phyloP scores from a whole-genome alignment of 2,797 vertebrate species.

The Catharus ustulatus region DNA sequence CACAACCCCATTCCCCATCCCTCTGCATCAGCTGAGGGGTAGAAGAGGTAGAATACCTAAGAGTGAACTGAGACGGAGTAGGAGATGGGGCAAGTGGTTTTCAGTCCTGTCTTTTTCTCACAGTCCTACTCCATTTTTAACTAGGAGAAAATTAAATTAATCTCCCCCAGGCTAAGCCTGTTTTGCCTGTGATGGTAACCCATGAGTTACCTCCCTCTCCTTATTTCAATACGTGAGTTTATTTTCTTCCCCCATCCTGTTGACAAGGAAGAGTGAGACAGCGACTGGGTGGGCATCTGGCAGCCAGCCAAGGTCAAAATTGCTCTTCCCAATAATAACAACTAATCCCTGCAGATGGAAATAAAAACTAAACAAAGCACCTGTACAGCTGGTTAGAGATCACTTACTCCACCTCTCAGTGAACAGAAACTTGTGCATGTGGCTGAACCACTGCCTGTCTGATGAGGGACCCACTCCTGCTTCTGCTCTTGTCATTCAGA shows the following conservation, averaged over 20 bases:
- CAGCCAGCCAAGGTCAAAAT: background rate
- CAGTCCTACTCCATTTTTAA: background rate
- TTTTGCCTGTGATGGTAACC: background rate
- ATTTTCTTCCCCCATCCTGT: background rate
- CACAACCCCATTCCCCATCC: background rate
- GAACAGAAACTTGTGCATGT: background rate
- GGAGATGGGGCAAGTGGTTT: background rate
- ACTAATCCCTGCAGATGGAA: background rate
- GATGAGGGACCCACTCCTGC: background rate
- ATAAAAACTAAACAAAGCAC: background rate
- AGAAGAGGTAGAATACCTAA: background rate
- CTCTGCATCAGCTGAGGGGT: rapidly evolving
- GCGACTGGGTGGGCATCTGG: rapidly evolving
- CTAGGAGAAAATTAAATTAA: background rate
- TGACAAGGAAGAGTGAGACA: background rate
- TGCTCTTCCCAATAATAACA: rapidly evolving
- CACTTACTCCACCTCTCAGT: background rate
- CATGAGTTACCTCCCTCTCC: background rate
- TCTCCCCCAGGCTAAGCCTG: background rate
- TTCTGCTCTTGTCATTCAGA: background rate
- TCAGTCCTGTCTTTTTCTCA: background rate
- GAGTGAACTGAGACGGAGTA: background rate
- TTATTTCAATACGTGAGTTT: background rate
- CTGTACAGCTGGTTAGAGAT: rapidly evolving
- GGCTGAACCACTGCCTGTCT: background rate